Conservation (phyloP, 2,888 invertebrate species). For the Zelleria hepariella region DNA sequence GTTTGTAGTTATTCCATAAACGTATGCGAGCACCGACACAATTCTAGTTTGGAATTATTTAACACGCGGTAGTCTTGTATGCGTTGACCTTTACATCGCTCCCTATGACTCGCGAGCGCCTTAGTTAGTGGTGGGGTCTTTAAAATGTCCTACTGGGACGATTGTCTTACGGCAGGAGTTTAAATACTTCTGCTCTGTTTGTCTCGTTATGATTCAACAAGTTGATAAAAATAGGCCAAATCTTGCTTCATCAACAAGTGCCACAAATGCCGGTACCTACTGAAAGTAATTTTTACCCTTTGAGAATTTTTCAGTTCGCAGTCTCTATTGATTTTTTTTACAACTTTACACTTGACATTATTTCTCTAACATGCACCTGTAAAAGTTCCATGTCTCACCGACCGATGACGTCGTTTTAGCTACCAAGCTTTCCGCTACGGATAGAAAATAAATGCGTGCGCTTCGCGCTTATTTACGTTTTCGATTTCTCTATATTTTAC, state of each 20-base stretch:
- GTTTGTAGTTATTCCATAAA: slow-evolving; percentile 9
- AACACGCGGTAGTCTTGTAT: slow-evolving; percentile 39
- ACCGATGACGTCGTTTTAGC: too few relatives aligned
- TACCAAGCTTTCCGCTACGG: slow-evolving; percentile 13
- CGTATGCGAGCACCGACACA: slow-evolving; percentile 16
- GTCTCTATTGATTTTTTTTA: too few relatives aligned
- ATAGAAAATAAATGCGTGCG: slow-evolving; percentile 34
- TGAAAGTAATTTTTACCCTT: too few relatives aligned
- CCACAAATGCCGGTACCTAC: too few relatives aligned
- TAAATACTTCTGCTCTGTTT: background rate
- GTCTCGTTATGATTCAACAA: background rate
- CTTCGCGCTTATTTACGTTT: slow-evolving; percentile 25
- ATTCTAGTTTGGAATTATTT: slow-evolving; percentile 40
- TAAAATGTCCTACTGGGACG: background rate
- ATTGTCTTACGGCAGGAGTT: background rate
- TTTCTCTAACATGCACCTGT: too few relatives aligned
- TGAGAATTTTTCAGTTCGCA: too few relatives aligned
- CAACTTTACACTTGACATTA: too few relatives aligned
- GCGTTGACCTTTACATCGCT: slow-evolving; percentile 40
- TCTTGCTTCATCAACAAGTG: too few relatives aligned
- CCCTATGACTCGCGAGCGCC: slow-evolving; percentile 35
- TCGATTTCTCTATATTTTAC: slow-evolving; percentile 29
- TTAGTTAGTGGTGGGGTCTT: slow-evolving; percentile 15
- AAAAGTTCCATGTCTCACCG: too few relatives aligned
- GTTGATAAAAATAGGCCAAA: background rate